Evolutionary conservation across 2,888 invertebrate genomes (phyloP).

Genomic region (Trichogramma dendrolimi): DNA sequence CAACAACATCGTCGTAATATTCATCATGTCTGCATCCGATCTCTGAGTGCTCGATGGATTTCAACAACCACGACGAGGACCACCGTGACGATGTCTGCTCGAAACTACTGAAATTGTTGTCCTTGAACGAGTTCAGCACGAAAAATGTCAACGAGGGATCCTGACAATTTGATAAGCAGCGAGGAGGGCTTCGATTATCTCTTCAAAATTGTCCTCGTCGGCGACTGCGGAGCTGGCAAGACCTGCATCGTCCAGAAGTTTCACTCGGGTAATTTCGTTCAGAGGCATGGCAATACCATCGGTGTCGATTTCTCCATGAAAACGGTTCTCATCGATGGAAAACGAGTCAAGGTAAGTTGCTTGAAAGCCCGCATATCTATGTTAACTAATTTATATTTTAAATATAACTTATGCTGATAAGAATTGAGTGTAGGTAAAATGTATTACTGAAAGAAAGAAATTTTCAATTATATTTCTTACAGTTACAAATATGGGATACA

Average conservation of each 20-base stretch:
- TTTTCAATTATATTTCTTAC: slow-evolving; percentile 36
- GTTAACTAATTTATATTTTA: background rate
- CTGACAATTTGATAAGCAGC: slow-evolving; percentile 67
- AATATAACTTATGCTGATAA: background rate
- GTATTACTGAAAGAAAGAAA: slow-evolving; percentile 30
- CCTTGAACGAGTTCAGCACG: background rate
- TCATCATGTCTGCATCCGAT: too few species aligned
- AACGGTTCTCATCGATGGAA: slow-evolving; percentile 88
- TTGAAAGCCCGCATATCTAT: background rate
- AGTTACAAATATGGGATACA: slow-evolving; percentile 96
- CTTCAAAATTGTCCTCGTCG: slow-evolving; percentile 92
- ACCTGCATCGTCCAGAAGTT: slow-evolving; percentile 94
- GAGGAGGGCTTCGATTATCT: slow-evolving; percentile 88
- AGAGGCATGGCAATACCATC: slow-evolving; percentile 93
- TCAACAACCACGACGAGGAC: too few species aligned
- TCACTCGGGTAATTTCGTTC: slow-evolving; percentile 91
- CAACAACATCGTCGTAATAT: too few species aligned
- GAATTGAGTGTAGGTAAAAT: background rate
- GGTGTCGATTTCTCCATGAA: slow-evolving; percentile 99
- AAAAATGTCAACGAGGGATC: slow-evolving; percentile 70
- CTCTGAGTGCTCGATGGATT: too few species aligned
- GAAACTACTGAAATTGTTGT: background rate
- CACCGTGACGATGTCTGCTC: too few species aligned
- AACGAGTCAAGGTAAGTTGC: slow-evolving; percentile 81
- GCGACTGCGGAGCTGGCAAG: slow-evolving; percentile 87